A percentile compares a stretch with the other conserved stretches of the same genome.
Evolutionary conservation across 2,113 vertebrate species (phyloP).

Genomic region (Lota lota): DNA sequence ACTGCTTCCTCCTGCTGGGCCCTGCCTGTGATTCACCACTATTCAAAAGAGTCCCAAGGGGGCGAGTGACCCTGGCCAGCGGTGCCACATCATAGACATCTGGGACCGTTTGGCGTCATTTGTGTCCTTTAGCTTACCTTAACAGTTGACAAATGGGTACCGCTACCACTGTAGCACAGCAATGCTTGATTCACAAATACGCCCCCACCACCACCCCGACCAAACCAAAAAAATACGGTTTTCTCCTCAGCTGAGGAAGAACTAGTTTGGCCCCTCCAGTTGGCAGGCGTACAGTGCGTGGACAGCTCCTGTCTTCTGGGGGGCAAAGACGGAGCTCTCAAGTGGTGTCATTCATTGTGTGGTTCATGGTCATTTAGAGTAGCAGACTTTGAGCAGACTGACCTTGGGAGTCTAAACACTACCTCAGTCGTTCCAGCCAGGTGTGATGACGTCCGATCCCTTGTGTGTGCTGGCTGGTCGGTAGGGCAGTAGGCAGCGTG

Average conservation of each 20-base stretch:
- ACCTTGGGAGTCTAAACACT: no score
- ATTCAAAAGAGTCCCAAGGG: conserved; percentile 9
- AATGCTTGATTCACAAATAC: no score
- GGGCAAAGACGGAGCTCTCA: conserved; percentile 39
- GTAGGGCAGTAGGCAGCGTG: conserved; percentile 8
- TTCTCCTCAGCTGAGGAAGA: conserved; percentile 72
- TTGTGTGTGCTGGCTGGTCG: no score
- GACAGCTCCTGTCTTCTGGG: conserved; percentile 59
- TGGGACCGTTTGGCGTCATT: neutral
- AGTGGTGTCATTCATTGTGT: conserved; percentile 32
- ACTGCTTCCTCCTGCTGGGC: conserved; percentile 42
- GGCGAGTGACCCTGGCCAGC: neutral
- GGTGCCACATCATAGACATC: neutral
- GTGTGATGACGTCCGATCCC: no score
- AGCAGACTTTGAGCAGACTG: no score
- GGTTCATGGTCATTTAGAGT: no score
- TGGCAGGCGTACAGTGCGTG: conserved; percentile 44
- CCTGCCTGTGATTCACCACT: conserved; percentile 12
- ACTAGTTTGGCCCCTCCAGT: conserved; percentile 52
- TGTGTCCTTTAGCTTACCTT: neutral
- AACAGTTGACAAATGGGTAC: neutral
- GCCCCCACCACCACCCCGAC: no score
- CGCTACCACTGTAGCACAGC: neutral
- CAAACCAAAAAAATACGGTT: neutral
- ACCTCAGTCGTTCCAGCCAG: no score